Percentiles rank a stretch among this genome's conserved stretches.
These are phyloP conservation scores for Ardeotis arabs DNA, from an alignment of 2,113 vertebrate species.

Conservation along the genomic window DNA sequence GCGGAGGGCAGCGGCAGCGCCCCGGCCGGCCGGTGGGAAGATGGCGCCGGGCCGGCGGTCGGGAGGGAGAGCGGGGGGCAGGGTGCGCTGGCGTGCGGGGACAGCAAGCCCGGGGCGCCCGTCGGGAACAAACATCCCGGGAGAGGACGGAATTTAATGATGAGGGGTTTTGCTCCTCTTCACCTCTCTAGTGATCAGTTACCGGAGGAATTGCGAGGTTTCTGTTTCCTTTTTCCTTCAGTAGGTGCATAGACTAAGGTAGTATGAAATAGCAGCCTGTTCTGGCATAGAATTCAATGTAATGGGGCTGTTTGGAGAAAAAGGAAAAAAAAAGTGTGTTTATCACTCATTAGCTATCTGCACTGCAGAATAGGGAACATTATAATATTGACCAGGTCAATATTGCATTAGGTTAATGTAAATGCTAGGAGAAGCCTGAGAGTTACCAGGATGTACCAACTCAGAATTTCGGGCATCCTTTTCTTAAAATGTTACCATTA, in stretches of 20 bases:
- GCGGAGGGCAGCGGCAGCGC: background rate
- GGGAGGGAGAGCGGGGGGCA: too few relatives aligned
- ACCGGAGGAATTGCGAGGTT: background rate
- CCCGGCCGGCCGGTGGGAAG: background rate
- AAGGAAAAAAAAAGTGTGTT: background rate
- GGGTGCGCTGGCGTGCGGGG: fast-evolving
- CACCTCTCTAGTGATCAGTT: background rate
- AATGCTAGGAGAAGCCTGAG: background rate
- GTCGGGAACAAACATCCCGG: background rate
- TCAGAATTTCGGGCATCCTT: background rate
- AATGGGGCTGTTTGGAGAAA: background rate
- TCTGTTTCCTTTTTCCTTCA: too few relatives aligned
- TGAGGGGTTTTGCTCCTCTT: background rate
- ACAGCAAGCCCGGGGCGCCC: background rate
- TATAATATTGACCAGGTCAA: background rate
- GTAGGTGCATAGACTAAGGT: background rate
- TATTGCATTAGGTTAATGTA: background rate
- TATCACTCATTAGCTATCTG: background rate
- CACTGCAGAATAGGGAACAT: background rate
- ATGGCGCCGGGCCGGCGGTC: background rate
- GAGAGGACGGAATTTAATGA: fast-evolving
- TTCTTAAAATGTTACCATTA: background rate
- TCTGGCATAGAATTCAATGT: background rate
- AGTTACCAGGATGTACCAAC: background rate
- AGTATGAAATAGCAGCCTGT: background rate